phyloP scores from a whole-genome alignment of 2,888 invertebrate genomes.

The Zelleria hepariella region DNA sequence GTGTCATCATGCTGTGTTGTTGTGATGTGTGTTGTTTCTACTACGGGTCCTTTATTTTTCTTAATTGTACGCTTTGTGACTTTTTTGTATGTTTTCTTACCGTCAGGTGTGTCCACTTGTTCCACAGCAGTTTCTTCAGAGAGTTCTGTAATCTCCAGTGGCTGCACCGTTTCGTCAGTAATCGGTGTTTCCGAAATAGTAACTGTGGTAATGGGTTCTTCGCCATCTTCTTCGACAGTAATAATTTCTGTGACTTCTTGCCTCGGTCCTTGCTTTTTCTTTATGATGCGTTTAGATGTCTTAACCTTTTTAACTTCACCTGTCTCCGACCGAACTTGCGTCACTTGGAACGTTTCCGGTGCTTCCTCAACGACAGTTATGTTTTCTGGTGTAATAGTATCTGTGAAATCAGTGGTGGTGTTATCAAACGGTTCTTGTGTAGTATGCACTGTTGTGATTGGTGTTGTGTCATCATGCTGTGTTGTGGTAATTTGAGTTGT shows the following conservation, averaged over 20 bases:
- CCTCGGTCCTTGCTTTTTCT: constrained; percentile 32
- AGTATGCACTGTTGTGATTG: constrained; percentile 17
- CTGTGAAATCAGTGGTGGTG: constrained; percentile 11
- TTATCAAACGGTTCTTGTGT: not conserved
- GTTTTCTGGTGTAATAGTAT: not conserved
- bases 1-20: constrained; percentile 51
- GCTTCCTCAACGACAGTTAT: constrained; percentile 5
- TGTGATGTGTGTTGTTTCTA: constrained; percentile 44
- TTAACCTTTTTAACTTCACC: constrained; percentile 7
- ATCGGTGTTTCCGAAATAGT: constrained; percentile 4
- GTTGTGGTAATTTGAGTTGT: constrained; percentile 16
- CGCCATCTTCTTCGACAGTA: constrained; percentile 28
- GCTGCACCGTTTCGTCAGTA: constrained; percentile 8
- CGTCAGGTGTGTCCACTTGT: constrained; percentile 9
- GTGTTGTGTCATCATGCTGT: constrained; percentile 38
- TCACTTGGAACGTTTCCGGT: constrained; percentile 7
- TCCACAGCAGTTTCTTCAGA: constrained; percentile 20
- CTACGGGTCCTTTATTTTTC: constrained; percentile 37
- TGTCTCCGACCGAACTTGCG: constrained; percentile 5
- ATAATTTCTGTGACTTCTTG: constrained; percentile 40
- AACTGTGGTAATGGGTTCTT: constrained; percentile 1
- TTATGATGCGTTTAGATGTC: constrained; percentile 12
- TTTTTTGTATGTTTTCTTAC: constrained; percentile 27
- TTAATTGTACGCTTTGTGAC: constrained; percentile 21
- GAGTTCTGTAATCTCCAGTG: constrained; percentile 25